Conservation (phyloP, 2,113 vertebrate species). For the Cebus imitator region DNA sequence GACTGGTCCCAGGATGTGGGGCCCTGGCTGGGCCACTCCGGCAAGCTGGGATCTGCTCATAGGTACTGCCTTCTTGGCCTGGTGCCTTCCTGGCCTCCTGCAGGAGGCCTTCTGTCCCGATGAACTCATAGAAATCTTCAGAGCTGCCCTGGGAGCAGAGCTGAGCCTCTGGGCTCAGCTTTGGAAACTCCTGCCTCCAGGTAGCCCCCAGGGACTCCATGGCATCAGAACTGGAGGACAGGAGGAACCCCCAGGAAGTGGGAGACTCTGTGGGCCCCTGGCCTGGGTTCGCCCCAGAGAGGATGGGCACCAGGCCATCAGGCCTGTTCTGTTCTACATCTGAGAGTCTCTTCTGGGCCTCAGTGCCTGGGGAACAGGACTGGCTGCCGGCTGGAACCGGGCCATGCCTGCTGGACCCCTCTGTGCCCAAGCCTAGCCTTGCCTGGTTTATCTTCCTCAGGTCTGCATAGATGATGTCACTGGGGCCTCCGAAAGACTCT, state of each 20-base stretch:
- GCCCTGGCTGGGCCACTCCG: background rate
- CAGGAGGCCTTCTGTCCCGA: background rate
- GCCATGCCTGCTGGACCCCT: background rate
- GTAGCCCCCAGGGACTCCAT: background rate
- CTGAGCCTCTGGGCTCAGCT: background rate
- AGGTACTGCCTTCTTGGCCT: slow-evolving; percentile 4
- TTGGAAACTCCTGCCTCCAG: slow-evolving; percentile 4
- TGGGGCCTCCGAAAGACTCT: background rate
- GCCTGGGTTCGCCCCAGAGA: slow-evolving; percentile 72
- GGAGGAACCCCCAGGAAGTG: background rate
- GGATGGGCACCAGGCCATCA: slow-evolving; percentile 31
- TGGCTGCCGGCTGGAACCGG: background rate
- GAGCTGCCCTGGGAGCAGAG: background rate
- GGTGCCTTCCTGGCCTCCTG: background rate
- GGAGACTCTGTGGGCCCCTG: slow-evolving; percentile 74
- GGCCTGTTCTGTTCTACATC: background rate
- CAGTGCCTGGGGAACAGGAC: background rate
- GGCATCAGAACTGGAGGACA: background rate
- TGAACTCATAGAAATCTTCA: background rate
- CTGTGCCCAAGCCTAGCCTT: background rate
- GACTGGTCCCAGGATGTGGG: background rate
- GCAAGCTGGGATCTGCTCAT: slow-evolving; percentile 77
- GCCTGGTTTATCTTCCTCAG: slow-evolving; percentile 74
- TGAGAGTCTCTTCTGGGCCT: background rate
- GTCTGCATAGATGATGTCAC: slow-evolving; percentile 78